Base-by-base conservation (phyloP, 2,113 vertebrate genomes). In the Leiothrix lutea region DNA sequence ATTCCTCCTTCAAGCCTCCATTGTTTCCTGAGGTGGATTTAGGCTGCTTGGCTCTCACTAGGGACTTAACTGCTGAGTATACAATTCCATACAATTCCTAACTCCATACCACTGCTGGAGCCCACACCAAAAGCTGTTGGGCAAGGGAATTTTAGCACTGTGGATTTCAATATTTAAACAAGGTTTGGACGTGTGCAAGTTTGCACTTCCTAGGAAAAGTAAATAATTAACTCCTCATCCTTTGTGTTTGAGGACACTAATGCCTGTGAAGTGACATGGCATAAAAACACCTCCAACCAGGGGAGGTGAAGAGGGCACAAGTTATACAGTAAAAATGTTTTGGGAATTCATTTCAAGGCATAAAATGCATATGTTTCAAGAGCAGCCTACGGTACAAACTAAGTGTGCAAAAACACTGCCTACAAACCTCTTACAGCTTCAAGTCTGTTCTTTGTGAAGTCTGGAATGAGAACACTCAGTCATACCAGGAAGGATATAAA, bases 131-230 rank as follows among this genome's bases (percentile, higher is more conserved):
- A 91, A 92, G 70, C 48, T 78, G 29, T 23, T 84, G 69, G 91
- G 57, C 72, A 91, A 94, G 56, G 45, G 73, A 91, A 89, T 86
- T 84, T 22, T 64, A 75, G 53, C 25, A 88, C 81, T 6, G 56
- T 69, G 73, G 69, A 74, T 84, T 95, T 87, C 89, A 94, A 67
- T 85, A 86, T 94, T 95, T 94, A 94, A 95, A 89, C 84, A 86
- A 87, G 53, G 36, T 86, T 94, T 71, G 70, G 18, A 86, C 11
- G 14, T n/a, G 65, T 61, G 69, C 28, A 78, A 48, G 70, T 56
- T 80, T 79, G 65, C 28, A 64, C 42, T 92, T 91, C 61, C 65
- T 57, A 75, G n/a, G 25, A 91, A 81, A 71, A 94, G 60, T 67
- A 40, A 94, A 80, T 94, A 84, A 96, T 94, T 91, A 96, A 95